Evolutionary conservation across 2,888 invertebrate genomes (phyloP).

Genomic region (Neria commutata): DNA sequence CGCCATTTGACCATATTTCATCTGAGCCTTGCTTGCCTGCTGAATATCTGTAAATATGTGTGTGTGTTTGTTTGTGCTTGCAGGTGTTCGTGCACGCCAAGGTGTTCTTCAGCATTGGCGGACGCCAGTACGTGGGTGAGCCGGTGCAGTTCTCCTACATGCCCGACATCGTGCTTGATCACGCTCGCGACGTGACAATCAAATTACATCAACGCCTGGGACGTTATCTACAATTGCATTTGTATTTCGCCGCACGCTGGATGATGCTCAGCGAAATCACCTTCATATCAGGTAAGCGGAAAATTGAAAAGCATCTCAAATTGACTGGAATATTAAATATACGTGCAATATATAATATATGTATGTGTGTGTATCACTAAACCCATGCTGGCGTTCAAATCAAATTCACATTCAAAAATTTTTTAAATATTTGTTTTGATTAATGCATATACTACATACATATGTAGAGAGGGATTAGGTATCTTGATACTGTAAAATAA

Average conservation of each 20-base stretch:
- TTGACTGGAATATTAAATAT: background rate
- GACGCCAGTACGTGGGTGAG: slow-evolving; percentile 72
- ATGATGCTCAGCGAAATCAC: slow-evolving; percentile 85
- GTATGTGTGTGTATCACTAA: background rate
- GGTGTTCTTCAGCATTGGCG: slow-evolving; percentile 77
- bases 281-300: slow-evolving; percentile 75
- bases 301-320: background rate
- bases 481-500: too few relatives aligned
- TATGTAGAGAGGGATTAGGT: too few relatives aligned
- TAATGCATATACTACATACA: too few relatives aligned
- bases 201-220: slow-evolving; percentile 79
- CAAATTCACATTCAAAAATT: background rate
- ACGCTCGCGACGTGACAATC: slow-evolving; percentile 81
- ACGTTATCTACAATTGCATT: slow-evolving; percentile 74
- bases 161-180: slow-evolving; percentile 76
- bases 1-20: background rate
- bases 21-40: background rate
- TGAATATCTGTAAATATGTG: background rate
- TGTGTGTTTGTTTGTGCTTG: slow-evolving; percentile 17
- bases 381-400: background rate
- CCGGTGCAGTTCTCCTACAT: slow-evolving; percentile 78
- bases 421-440: background rate
- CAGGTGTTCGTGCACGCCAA: slow-evolving; percentile 81
- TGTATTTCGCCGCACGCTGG: slow-evolving; percentile 83
- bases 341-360: background rate